phyloP scores from a whole-genome alignment of 1,140 invertebrate genomes.

The Drosophila ercepeae region DNA sequence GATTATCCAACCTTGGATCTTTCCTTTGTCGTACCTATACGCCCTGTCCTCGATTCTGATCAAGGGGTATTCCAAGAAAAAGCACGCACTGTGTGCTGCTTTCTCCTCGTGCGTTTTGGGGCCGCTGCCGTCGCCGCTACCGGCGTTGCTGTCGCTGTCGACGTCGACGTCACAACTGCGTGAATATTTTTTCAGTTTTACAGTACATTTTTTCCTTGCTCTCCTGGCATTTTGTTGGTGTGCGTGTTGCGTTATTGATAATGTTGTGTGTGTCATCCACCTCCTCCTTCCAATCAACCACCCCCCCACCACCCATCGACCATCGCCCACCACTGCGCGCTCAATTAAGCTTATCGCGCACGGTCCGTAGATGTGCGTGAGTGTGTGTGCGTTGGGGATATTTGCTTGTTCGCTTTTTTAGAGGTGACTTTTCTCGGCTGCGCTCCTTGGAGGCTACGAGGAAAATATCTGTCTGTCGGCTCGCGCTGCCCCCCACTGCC shows the following conservation, averaged over 20 bases:
- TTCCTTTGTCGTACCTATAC: neutral
- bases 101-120: constrained; percentile 67
- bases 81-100: constrained; percentile 59
- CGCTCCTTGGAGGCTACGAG: constrained; percentile 72
- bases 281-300: constrained; percentile 11
- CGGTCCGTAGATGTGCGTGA: constrained; percentile 27
- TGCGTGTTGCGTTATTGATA: constrained; percentile 45
- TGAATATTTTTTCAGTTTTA: constrained; percentile 55
- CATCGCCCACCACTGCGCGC: constrained; percentile 42
- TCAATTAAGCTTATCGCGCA: constrained; percentile 82
- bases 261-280: constrained; percentile 54
- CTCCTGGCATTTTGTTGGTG: constrained; percentile 53
- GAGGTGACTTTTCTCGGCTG: constrained; percentile 77
- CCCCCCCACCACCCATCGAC: constrained; percentile 10
- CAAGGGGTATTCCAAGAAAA: constrained; percentile 44
- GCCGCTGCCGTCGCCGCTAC: constrained; percentile 37
- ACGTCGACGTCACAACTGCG: constrained; percentile 29
- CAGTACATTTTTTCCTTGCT: constrained; percentile 58
- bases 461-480: constrained; percentile 45
- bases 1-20: neutral
- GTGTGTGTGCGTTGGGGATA: constrained; percentile 61
- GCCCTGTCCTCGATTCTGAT: constrained; percentile 1
- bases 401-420: constrained; percentile 60
- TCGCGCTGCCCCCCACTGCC: constrained; percentile 7
- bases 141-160: neutral